These are phyloP conservation scores for Brenthis ino DNA, from an alignment of 2,888 invertebrate genomes.

Conservation along the genomic window DNA sequence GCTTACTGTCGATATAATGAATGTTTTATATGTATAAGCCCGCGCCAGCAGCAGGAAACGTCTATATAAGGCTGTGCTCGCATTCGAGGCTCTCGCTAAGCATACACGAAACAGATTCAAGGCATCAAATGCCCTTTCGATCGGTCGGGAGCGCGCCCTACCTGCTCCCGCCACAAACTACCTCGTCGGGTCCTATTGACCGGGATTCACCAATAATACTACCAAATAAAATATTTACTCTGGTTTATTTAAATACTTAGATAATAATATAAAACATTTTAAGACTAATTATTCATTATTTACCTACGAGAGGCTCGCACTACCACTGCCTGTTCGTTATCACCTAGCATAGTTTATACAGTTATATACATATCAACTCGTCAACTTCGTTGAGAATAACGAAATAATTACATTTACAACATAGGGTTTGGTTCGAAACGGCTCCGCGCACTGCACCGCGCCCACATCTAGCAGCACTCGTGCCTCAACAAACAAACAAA, in stretches of 20 bases:
- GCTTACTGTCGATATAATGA: slow-evolving; percentile 16
- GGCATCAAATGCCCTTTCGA: neutral
- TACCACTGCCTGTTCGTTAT: slow-evolving; percentile 48
- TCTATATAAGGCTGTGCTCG: slow-evolving; percentile 12
- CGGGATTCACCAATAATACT: slow-evolving; percentile 69
- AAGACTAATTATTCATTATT: slow-evolving; percentile 69
- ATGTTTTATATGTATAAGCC: slow-evolving; percentile 18
- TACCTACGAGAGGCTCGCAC: slow-evolving; percentile 58
- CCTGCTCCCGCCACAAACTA: slow-evolving; percentile 38
- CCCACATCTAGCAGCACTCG: slow-evolving; percentile 24
- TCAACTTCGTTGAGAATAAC: slow-evolving; percentile 54
- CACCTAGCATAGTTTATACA: slow-evolving; percentile 50
- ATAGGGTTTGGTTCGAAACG: slow-evolving; percentile 48
- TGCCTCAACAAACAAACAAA: slow-evolving; percentile 15
- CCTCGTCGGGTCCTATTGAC: slow-evolving; percentile 52
- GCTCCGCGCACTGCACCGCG: slow-evolving; percentile 36
- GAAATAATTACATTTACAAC: slow-evolving; percentile 51
- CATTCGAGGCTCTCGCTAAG: neutral
- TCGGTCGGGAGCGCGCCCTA: slow-evolving; percentile 39
- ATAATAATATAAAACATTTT: slow-evolving; percentile 76
- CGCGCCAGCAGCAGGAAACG: slow-evolving; percentile 8
- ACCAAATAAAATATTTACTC: slow-evolving; percentile 75
- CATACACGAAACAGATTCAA: neutral
- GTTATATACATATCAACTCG: slow-evolving; percentile 52
- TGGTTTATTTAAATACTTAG: slow-evolving; percentile 77